phyloP scores from a whole-genome alignment of 2,888 invertebrate genomes.

The Drosophila stalkeri region DNA sequence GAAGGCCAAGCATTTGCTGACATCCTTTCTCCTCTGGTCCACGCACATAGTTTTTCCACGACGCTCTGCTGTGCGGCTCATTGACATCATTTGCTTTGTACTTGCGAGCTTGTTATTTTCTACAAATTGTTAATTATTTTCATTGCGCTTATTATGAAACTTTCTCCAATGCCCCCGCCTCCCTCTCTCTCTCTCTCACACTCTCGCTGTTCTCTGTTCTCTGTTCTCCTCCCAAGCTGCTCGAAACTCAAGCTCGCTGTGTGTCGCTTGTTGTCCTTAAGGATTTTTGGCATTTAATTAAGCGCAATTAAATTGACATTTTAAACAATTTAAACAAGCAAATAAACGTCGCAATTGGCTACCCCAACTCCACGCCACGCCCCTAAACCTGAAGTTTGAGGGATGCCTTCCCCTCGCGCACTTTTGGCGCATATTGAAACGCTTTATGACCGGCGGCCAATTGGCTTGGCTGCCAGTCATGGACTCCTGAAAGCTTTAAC shows the following conservation, averaged over 20 bases:
- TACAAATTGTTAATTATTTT: constrained; percentile 80
- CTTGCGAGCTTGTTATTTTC: constrained; percentile 65
- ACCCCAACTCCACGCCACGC: constrained; percentile 12
- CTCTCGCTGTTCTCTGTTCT: background rate
- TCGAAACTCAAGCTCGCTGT: background rate
- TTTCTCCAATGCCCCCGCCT: constrained; percentile 36
- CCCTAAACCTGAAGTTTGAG: background rate
- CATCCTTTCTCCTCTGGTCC: constrained; percentile 13
- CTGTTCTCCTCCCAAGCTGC: background rate
- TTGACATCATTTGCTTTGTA: constrained; percentile 67
- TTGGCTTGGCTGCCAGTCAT: constrained; percentile 36
- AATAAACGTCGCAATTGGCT: constrained; percentile 58
- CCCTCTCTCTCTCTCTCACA: background rate
- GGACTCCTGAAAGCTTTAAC: constrained; percentile 33
- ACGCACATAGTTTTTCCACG: constrained; percentile 40
- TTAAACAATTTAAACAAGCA: constrained; percentile 80
- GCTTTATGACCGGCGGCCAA: constrained; percentile 78
- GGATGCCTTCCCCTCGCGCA: constrained; percentile 32
- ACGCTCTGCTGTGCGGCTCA: constrained; percentile 37
- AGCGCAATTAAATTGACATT: constrained; percentile 82
- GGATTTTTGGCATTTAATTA: constrained; percentile 81
- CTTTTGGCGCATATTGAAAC: constrained; percentile 72
- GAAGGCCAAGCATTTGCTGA: constrained; percentile 15
- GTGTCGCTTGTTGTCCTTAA: constrained; percentile 64
- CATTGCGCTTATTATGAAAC: constrained; percentile 76